Percentiles rank a stretch among this genome's conserved stretches.
These are phyloP conservation scores for Apis cerana DNA, from an alignment of 1,140 invertebrate genomes.

Conservation along the genomic window DNA sequence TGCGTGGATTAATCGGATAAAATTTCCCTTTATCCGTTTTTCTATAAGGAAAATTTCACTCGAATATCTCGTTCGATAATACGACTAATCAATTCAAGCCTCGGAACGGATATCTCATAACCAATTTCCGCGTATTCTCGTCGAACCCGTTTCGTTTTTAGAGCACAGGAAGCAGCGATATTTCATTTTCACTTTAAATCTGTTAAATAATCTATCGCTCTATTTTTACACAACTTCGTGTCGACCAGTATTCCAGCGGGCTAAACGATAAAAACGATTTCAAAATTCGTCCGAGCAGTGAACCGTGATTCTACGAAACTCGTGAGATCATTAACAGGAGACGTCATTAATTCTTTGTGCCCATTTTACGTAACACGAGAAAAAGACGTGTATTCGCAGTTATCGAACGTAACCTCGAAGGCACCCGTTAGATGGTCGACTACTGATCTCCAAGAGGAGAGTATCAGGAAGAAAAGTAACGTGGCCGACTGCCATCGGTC, in stretches of 20 bases:
- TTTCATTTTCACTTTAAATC: constrained; percentile 1
- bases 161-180: neutral
- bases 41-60: neutral
- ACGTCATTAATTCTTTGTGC: neutral
- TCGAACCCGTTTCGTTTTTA: constrained; percentile 16
- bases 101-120: constrained; percentile 12
- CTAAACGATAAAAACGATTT: neutral
- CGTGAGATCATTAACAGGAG: too few relatives aligned
- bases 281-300: neutral
- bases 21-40: neutral
- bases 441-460: constrained; percentile 8
- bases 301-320: too few relatives aligned
- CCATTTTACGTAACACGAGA: constrained; percentile 27
- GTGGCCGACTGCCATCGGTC: constrained; percentile 30
- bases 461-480: constrained; percentile 61
- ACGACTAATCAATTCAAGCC: neutral
- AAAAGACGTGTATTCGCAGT: neutral
- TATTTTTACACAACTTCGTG: neutral
- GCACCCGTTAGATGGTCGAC: constrained; percentile 31
- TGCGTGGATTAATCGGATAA: too few relatives aligned
- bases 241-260: neutral
- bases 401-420: neutral
- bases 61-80: neutral
- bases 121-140: constrained; percentile 6
- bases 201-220: neutral